Conservation (phyloP, 2,888 invertebrate species). For the Autographa pulchrina region DNA sequence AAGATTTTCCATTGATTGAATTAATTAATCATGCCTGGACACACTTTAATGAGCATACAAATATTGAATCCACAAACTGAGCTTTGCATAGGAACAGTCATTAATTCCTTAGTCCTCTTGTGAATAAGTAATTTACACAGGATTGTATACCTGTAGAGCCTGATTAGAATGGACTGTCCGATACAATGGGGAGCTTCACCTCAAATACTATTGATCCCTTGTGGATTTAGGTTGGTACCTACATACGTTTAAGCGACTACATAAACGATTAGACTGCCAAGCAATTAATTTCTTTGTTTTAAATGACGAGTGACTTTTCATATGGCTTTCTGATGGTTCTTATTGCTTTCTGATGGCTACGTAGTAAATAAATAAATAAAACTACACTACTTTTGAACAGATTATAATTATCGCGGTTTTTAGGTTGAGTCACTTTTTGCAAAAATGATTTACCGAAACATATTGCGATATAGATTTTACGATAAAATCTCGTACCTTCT, state of each 20-base stretch:
- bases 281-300: neutral
- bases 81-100: neutral
- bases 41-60: neutral
- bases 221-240: neutral
- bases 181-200: neutral
- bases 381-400: no score
- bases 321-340: no score
- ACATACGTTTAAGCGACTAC: neutral
- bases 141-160: neutral
- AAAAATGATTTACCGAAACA: no score
- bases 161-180: neutral
- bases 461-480: no score
- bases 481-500: no score
- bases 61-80: neutral
- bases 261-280: neutral
- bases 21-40: no score
- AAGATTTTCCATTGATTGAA: no score
- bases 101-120: neutral
- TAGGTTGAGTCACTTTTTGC: no score
- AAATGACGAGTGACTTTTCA: no score
- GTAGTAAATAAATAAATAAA: no score
- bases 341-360: no score
- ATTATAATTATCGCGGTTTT: no score
- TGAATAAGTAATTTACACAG: constrained; percentile 2
- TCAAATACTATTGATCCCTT: neutral